These are phyloP conservation scores for Zaprionus capensis DNA, from an alignment of 1,140 invertebrate genomes.

Conservation along the genomic window DNA sequence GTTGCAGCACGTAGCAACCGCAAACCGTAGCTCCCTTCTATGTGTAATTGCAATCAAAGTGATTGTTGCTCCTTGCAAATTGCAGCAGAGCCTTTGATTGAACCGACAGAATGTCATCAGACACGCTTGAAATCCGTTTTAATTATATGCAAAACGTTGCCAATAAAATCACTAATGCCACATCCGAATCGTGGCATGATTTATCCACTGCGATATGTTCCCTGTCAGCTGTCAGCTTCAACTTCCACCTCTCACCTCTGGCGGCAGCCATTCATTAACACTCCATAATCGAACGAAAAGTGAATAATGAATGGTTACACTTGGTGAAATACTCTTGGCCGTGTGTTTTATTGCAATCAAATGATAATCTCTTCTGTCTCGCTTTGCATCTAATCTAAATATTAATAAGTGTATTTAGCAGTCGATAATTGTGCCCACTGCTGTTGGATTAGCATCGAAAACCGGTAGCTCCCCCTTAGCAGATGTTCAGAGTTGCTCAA, in stretches of 20 bases:
- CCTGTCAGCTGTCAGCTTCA: constrained; percentile 5
- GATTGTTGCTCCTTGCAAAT: constrained; percentile 61
- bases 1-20: constrained; percentile 65
- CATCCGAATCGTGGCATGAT: constrained; percentile 7
- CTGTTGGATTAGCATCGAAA: constrained; percentile 28
- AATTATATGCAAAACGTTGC: constrained; percentile 59
- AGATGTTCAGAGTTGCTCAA: constrained; percentile 11
- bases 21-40: constrained; percentile 17
- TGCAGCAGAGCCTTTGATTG: constrained; percentile 54
- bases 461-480: constrained; percentile 39
- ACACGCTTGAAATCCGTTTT: constrained; percentile 44
- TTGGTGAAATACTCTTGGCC: neutral
- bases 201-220: neutral
- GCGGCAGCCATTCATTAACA: constrained; percentile 53
- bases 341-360: neutral
- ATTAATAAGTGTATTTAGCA: constrained; percentile 23
- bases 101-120: constrained; percentile 26
- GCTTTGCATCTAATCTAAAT: neutral
- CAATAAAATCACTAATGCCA: constrained; percentile 36
- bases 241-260: constrained; percentile 27
- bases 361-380: neutral
- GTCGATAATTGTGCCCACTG: constrained; percentile 29
- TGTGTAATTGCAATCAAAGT: constrained; percentile 76
- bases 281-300: constrained; percentile 11
- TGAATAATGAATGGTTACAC: neutral